phyloP scores from a whole-genome alignment of 2,888 invertebrate genomes.

The Morpho achilles region DNA sequence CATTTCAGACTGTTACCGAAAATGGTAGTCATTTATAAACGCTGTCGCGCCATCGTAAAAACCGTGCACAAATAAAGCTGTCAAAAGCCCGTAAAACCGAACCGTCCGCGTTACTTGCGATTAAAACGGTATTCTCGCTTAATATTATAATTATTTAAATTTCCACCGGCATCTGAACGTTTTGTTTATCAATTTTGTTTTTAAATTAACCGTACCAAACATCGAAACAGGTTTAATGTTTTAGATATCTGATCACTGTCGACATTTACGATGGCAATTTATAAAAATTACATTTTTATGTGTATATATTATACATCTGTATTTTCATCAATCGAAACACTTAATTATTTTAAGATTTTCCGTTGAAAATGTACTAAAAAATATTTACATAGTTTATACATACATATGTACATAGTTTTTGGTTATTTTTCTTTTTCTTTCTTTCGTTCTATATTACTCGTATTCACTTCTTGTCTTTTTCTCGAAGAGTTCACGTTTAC shows the following conservation, averaged over 20 bases:
- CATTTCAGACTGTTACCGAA: not conserved
- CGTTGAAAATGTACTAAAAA: too few relatives aligned
- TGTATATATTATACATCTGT: too few relatives aligned
- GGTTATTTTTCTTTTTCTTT: too few relatives aligned
- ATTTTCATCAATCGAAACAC: too few relatives aligned
- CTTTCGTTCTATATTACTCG: too few relatives aligned
- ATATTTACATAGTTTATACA: too few relatives aligned
- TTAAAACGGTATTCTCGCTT: constrained; percentile 22
- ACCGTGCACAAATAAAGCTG: constrained; percentile 35
- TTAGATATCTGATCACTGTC: not conserved
- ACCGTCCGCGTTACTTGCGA: constrained; percentile 14
- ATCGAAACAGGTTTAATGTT: constrained; percentile 1
- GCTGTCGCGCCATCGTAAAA: constrained; percentile 22
- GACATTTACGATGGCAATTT: too few relatives aligned
- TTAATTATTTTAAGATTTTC: too few relatives aligned
- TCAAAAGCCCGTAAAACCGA: constrained; percentile 28
- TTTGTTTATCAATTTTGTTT: constrained; percentile 2
- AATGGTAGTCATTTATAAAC: constrained; percentile 11
- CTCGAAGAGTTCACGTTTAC: too few relatives aligned
- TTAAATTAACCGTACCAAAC: constrained; percentile 13
- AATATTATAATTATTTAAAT: constrained; percentile 22
- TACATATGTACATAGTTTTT: too few relatives aligned
- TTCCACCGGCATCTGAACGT: constrained; percentile 5
- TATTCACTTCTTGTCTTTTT: too few relatives aligned
- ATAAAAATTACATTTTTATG: too few relatives aligned